Base-by-base conservation (phyloP, 1,140 invertebrate genomes). In the Eciton burchellii region DNA sequence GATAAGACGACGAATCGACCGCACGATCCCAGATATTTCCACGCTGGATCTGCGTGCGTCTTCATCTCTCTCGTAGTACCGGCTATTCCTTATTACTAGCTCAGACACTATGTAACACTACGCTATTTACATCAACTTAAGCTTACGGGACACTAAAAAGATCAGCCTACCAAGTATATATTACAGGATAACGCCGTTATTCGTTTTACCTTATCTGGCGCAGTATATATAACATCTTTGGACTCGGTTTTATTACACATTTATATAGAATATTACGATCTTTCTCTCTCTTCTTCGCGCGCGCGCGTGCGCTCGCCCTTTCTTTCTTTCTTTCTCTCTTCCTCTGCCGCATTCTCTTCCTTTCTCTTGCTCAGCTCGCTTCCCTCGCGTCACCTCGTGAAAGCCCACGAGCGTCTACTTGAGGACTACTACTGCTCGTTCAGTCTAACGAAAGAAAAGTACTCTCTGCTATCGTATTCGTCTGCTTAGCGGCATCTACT, bases 161-260 rank as follows among this genome's bases (percentile, higher is more conserved):
- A 85, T 88, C 90, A 88, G 70, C 89, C 91, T 93, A 93, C 89
- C 82, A 93, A 90, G 89, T 93, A 94, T 93, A 94, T 94, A 91
- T 93, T 94, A 94, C 93, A 94, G 84, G 77, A 89, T 89, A n/a
- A 89, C 90, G 90, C 88, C 88, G 88, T 89, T 84, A 66, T 86
- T 83, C 86, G 74, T 87, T n/a, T n/a, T n/a, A 89, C 82, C 86
- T 87, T 87, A 76, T 84, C 63, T 81, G 84, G 82, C 89, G 85
- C 86, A 35, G 35, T 87, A 91, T 92, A 93, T 92, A 92, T 92
- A 94, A 93, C 93, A 94, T 94, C 93, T 94, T 94, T 94, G 93
- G 93, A 91, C 92, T 94, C 90, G 90, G 91, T 93, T 79, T 94
- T 92, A 94, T 94, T 94, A 94, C 92, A 94, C 93, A 93, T 93